Evolutionary conservation across 2,797 vertebrate species (phyloP).

Genomic region (Pangasius mekongensis): DNA sequence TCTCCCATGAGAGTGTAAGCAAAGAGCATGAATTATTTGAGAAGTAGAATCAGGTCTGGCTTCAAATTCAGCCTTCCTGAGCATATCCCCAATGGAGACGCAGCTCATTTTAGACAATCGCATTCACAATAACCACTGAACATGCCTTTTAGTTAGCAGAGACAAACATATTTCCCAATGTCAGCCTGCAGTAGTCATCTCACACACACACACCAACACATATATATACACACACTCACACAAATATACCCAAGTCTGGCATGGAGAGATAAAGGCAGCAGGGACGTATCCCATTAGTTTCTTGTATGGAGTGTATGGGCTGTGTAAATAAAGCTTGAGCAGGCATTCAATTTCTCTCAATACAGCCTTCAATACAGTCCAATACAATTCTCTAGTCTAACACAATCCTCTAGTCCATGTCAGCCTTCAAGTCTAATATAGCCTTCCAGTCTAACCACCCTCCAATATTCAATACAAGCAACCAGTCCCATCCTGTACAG

Average conservation of each 20-base stretch:
- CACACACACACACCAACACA: conserved; percentile 14
- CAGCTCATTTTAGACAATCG: conserved; percentile 3
- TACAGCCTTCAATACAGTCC: neutral
- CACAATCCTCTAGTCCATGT: neutral
- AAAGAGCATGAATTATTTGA: neutral
- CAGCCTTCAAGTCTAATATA: neutral
- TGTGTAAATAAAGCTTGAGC: conserved; percentile 35
- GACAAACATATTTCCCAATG: conserved; percentile 38
- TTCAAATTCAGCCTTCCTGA: neutral
- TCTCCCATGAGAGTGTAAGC: neutral
- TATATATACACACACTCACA: conserved; percentile 10
- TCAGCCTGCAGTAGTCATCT: conserved; percentile 25
- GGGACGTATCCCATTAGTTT: conserved; percentile 41
- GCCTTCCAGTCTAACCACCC: neutral
- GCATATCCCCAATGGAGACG: neutral
- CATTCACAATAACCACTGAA: conserved; percentile 23
- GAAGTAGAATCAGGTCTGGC: conserved; percentile 10
- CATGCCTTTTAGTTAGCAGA: conserved; percentile 41
- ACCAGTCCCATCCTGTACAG: neutral
- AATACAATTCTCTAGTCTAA: neutral
- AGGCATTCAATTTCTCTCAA: conserved; percentile 23
- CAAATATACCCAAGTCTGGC: conserved; percentile 28
- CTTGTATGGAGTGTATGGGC: conserved; percentile 20
- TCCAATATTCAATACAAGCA: neutral
- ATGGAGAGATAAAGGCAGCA: conserved; percentile 48